Percentiles rank a stretch among this genome's conserved stretches.
These are phyloP conservation scores for Trichomycterus rosablanca DNA, from an alignment of 2,113 vertebrate genomes.

Conservation along the genomic window DNA sequence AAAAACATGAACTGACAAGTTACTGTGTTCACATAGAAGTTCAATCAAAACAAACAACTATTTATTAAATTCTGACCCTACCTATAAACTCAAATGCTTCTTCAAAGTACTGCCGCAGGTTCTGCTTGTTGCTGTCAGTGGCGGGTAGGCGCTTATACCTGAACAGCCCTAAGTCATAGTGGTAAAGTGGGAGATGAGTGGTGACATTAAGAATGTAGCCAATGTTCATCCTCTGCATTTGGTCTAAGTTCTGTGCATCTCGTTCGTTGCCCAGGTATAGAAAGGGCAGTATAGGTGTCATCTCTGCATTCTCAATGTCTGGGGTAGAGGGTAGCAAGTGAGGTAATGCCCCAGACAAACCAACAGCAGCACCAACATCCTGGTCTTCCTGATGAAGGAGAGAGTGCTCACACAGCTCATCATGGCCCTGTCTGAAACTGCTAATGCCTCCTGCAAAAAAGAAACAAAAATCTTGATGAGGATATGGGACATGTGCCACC, in stretches of 20 bases:
- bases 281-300: slow-evolving; percentile 93
- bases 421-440: slow-evolving; percentile 87
- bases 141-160: slow-evolving; percentile 93
- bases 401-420: slow-evolving; percentile 94
- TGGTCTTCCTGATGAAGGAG: slow-evolving; percentile 88
- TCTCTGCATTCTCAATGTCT: slow-evolving; percentile 93
- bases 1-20: too few relatives aligned
- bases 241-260: slow-evolving; percentile 86
- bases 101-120: slow-evolving; percentile 98
- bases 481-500: background rate
- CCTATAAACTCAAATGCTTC: slow-evolving; percentile 99
- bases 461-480: background rate
- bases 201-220: slow-evolving; percentile 93
- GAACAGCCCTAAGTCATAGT: slow-evolving; percentile 87
- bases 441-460: slow-evolving; percentile 82
- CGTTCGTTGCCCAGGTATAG: slow-evolving; percentile 94
- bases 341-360: slow-evolving; percentile 79
- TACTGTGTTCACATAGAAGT: too few relatives aligned
- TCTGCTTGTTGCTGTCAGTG: slow-evolving; percentile 98
- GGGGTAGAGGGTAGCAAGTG: slow-evolving; percentile 88
- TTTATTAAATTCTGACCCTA: too few relatives aligned
- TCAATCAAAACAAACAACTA: too few relatives aligned
- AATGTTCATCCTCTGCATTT: slow-evolving; percentile 86
- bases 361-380: slow-evolving; percentile 72
- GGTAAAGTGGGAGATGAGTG: slow-evolving; percentile 94